Conservation (phyloP, 2,888 invertebrate species). For the Geotrupes spiniger region DNA sequence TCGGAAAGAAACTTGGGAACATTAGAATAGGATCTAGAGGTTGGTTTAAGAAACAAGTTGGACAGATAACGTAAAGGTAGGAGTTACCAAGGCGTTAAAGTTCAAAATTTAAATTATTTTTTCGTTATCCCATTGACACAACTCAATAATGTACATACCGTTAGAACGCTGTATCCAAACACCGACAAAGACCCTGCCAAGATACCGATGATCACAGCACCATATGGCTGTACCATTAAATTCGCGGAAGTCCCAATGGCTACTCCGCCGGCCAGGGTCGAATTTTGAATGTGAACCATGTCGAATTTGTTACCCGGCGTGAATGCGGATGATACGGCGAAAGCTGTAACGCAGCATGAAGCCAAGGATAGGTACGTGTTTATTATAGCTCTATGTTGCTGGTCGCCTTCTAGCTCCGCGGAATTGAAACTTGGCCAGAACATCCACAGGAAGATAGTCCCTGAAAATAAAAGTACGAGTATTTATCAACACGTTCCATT, state of each 20-base stretch:
- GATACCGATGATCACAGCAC: slow-evolving; percentile 77
- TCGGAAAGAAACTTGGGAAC: too few relatives aligned
- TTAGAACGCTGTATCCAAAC: slow-evolving; percentile 72
- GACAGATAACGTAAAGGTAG: too few relatives aligned
- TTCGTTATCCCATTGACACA: too few relatives aligned
- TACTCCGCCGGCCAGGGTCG: slow-evolving; percentile 90
- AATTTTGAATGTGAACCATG: slow-evolving; percentile 94
- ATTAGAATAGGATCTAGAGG: too few relatives aligned
- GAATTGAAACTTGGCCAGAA: slow-evolving; percentile 98
- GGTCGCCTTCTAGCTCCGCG: slow-evolving; percentile 68
- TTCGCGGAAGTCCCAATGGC: slow-evolving; percentile 84
- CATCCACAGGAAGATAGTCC: slow-evolving; percentile 91
- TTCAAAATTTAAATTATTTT: too few relatives aligned
- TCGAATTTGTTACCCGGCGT: slow-evolving; percentile 74
- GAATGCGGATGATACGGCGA: slow-evolving; percentile 76
- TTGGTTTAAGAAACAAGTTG: too few relatives aligned
- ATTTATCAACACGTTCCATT: too few relatives aligned
- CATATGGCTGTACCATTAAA: slow-evolving; percentile 78
- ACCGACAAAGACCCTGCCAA: slow-evolving; percentile 77
- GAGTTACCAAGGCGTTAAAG: too few relatives aligned
- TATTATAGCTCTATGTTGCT: slow-evolving; percentile 81
- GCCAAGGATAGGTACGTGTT: slow-evolving; percentile 91
- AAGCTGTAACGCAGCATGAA: slow-evolving; percentile 78
- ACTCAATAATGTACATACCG: slow-evolving; percentile 63
- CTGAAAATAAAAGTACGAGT: slow-evolving; percentile 53